These are phyloP conservation scores for Stichodactyla helianthus DNA, from an alignment of 64 coral and sea anemone genomes.

Conservation along the genomic window DNA sequence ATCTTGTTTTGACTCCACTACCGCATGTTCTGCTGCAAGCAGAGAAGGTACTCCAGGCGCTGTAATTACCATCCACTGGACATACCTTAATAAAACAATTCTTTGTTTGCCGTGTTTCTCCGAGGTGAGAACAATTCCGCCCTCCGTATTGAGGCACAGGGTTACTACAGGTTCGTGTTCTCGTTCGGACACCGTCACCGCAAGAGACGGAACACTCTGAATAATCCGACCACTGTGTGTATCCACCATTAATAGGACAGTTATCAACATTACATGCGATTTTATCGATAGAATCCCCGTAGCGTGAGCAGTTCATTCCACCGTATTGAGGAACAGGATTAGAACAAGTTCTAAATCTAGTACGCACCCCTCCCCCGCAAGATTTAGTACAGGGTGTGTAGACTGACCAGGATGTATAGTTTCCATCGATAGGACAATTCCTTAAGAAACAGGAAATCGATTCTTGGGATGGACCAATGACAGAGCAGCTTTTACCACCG, in stretches of 20 bases:
- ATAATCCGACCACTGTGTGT: conserved; percentile 71
- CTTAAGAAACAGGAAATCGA: conserved; percentile 13
- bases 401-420: conserved; percentile 61
- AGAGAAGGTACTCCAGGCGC: conserved; percentile 63
- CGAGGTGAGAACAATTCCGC: conserved; percentile 41
- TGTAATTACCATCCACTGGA: conserved; percentile 80
- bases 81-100: conserved; percentile 58
- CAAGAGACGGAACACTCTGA: conserved; percentile 64
- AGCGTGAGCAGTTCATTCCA: conserved; percentile 54
- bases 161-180: conserved; percentile 58
- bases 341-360: conserved; percentile 54
- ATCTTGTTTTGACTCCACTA: conserved; percentile 45
- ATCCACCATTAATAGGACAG: conserved; percentile 83
- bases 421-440: conserved; percentile 61
- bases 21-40: conserved; percentile 71
- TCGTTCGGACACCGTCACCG: conserved; percentile 35
- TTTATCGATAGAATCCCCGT: conserved; percentile 38
- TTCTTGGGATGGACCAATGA: background rate
- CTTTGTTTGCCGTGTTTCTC: conserved; percentile 1
- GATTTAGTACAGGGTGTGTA: conserved; percentile 39
- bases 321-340: conserved; percentile 53
- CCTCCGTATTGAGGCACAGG: conserved; percentile 72
- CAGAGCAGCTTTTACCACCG: conserved; percentile 26
- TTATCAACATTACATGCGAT: conserved; percentile 41
- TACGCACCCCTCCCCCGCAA: conserved; percentile 44